Evolutionary conservation across 2,888 invertebrate species (phyloP).

Genomic region (Corythucha ciliata): DNA sequence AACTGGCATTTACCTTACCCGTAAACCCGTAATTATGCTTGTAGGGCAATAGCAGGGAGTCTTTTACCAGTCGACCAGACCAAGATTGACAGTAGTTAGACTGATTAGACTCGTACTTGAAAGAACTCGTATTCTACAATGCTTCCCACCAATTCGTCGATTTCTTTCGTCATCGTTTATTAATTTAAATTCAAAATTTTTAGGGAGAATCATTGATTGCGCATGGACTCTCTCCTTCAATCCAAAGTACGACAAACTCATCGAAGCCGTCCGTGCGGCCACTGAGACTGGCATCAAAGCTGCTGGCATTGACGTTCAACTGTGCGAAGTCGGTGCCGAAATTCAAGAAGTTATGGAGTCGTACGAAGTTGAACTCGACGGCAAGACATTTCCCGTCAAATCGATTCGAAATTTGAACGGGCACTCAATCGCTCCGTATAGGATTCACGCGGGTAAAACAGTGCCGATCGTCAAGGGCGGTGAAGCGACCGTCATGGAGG

Average conservation of each 20-base stretch:
- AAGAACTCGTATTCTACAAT: no score
- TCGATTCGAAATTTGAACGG: constrained; percentile 97
- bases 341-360: constrained; percentile 99
- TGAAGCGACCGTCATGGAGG: constrained; percentile 96
- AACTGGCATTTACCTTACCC: no score
- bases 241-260: constrained; percentile 85
- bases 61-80: no score
- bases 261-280: constrained; percentile 93
- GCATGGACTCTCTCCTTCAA: constrained; percentile 97
- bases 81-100: no score
- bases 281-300: constrained; percentile 96
- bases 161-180: no score
- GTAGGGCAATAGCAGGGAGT: no score
- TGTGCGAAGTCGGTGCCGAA: constrained; percentile 93
- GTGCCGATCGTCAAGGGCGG: constrained; percentile 99
- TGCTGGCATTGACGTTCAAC: constrained; percentile 91
- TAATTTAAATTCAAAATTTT: constrained; percentile 17
- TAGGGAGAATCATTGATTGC: constrained; percentile 88
- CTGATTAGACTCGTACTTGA: no score
- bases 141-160: no score
- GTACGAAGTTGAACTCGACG: constrained; percentile 94
- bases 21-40: no score
- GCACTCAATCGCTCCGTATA: constrained; percentile 98
- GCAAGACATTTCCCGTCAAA: constrained; percentile 91
- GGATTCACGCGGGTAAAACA: constrained; percentile 94